Evolutionary conservation across 2,888 invertebrate genomes (phyloP).

Genomic region (Abrostola triplasia): DNA sequence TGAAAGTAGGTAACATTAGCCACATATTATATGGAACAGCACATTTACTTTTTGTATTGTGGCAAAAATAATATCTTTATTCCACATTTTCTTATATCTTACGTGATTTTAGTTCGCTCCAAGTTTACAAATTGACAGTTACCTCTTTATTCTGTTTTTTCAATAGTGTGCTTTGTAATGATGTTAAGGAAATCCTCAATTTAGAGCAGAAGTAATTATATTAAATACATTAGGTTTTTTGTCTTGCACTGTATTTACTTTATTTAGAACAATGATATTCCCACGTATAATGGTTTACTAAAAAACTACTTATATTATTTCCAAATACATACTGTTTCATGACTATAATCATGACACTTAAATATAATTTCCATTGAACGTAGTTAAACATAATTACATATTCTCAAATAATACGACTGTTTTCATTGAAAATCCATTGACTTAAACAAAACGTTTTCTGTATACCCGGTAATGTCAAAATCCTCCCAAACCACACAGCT

Average conservation of each 20-base stretch:
- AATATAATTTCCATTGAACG: background rate
- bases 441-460: conserved; percentile 29
- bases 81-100: conserved; percentile 41
- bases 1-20: conserved; percentile 47
- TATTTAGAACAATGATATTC: too few species aligned
- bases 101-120: conserved; percentile 37
- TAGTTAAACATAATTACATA: conserved; percentile 19
- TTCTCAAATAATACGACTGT: conserved; percentile 26
- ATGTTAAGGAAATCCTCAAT: conserved; percentile 8
- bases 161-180: conserved; percentile 6
- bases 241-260: too few species aligned
- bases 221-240: too few species aligned
- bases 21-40: conserved; percentile 33
- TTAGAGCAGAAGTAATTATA: background rate
- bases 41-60: conserved; percentile 35
- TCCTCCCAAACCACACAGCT: conserved; percentile 28
- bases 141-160: conserved; percentile 38
- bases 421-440: conserved; percentile 36
- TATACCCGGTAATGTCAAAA: conserved; percentile 35
- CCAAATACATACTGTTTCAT: too few species aligned
- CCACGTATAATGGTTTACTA: too few species aligned
- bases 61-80: conserved; percentile 43
- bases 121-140: conserved; percentile 39
- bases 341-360: too few species aligned
- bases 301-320: too few species aligned